phyloP scores from a whole-genome alignment of 2,888 invertebrate species.

The Lomographa bimaculata region DNA sequence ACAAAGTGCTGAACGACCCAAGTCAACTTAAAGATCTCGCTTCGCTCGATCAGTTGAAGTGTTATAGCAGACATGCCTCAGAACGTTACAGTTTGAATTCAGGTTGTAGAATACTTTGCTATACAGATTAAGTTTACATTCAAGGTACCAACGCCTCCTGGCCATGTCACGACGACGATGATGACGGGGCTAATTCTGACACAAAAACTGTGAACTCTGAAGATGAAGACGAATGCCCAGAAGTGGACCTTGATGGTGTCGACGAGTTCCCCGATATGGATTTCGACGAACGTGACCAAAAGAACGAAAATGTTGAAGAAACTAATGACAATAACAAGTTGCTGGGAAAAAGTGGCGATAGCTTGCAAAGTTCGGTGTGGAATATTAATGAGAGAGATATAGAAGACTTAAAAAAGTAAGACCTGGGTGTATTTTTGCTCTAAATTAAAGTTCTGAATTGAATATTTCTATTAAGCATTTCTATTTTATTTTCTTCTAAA shows the following conservation, averaged over 20 bases:
- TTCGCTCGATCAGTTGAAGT: too few relatives aligned
- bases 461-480: too few relatives aligned
- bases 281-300: conserved; percentile 61
- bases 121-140: too few relatives aligned
- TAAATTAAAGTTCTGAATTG: too few relatives aligned
- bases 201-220: conserved; percentile 71
- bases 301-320: conserved; percentile 53
- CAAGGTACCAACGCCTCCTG: conserved; percentile 70
- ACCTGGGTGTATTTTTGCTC: too few relatives aligned
- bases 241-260: conserved; percentile 57
- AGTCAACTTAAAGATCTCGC: too few relatives aligned
- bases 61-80: too few relatives aligned
- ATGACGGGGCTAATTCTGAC: conserved; percentile 72
- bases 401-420: conserved; percentile 82
- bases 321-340: conserved; percentile 36
- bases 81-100: too few relatives aligned
- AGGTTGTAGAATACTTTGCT: too few relatives aligned
- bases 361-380: conserved; percentile 68
- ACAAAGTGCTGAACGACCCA: too few relatives aligned
- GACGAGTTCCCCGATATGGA: conserved; percentile 71
- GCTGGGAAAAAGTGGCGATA: conserved; percentile 54
- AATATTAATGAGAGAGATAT: conserved; percentile 78
- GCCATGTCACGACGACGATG: conserved; percentile 77
- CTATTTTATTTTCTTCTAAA: too few relatives aligned
- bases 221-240: conserved; percentile 64